Evolutionary conservation across 2,888 invertebrate genomes (phyloP), one percentile per base, ranked within the genome.

Genomic region (Physocephala rufipes): DNA sequence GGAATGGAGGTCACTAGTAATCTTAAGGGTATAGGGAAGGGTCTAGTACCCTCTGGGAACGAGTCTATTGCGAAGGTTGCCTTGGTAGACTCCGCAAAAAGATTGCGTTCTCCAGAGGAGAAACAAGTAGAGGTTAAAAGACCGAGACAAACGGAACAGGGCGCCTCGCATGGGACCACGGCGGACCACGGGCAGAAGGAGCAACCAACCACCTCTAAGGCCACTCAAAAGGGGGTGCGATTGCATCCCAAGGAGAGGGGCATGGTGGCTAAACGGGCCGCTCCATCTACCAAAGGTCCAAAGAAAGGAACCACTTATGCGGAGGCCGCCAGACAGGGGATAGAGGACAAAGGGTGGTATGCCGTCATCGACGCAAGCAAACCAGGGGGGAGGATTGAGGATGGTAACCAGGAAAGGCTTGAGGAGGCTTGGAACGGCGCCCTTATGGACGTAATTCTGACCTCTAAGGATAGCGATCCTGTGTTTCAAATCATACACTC

Each of bases 171-270:
- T 19, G 1, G 51, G 51, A 51, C 12, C 15, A 19, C 5, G 13
- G 51, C 16, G 19, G 19, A 5, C 9, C 16, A 4, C 15, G 5
- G 16, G 5, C 51, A 15, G 16, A 15, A 12, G 19, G 51, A 51
- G 51, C 12, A 51, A 2, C 51, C 51, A 51, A 51, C 2, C 51
- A 51, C 51, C 51, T 51, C 51, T 51, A 51, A 51, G 51, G 51
- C 51, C 51, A 19, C 51, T 15, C 51, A 13, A 51, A 51, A 19
- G 1, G 1, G 51, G 51, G n/a, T 19, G 51, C 51, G 51, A 2
- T 19, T 19, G 2, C 51, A 1, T 19, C 16, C 51, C 13, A 51
- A 51, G 51, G 51, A 51, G 51, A 51, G n/a, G n/a, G n/a, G n/a
- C n/a, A n/a, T n/a, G n/a, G n/a, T n/a, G n/a, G n/a, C n/a, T n/a